Evolutionary conservation across 2,888 invertebrate species (phyloP).

Genomic region (Aethes cnicana): DNA sequence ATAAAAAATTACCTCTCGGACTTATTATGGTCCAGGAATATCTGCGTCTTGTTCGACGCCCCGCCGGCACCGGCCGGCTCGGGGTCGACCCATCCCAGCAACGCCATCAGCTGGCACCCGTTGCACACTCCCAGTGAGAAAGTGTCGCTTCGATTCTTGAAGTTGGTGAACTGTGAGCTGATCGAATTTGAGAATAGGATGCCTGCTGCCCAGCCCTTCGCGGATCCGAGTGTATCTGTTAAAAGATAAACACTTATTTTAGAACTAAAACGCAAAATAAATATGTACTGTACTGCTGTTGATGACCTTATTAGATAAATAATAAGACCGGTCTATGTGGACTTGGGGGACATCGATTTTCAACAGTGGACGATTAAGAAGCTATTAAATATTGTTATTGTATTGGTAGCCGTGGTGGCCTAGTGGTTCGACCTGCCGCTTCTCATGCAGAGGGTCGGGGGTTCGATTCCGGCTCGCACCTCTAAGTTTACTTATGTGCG

Average conservation of each 20-base stretch:
- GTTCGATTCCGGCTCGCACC: too few relatives aligned
- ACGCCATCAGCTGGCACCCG: conserved; percentile 97
- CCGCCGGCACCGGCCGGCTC: conserved; percentile 47
- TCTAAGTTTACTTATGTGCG: too few relatives aligned
- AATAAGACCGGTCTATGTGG: too few relatives aligned
- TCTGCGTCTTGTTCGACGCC: conserved; percentile 65
- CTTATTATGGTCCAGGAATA: conserved; percentile 91
- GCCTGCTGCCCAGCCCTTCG: conserved; percentile 98
- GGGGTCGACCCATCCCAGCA: conserved; percentile 94
- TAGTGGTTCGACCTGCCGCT: too few relatives aligned
- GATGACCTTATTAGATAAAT: too few relatives aligned
- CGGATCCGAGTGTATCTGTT: conserved; percentile 95
- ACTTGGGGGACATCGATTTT: too few relatives aligned
- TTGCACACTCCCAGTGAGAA: conserved; percentile 99
- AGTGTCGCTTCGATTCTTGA: conserved; percentile 89
- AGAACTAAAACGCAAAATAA: not conserved
- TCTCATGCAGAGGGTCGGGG: too few relatives aligned
- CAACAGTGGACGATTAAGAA: too few relatives aligned
- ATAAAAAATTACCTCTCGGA: conserved; percentile 91
- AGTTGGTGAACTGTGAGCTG: conserved; percentile 89
- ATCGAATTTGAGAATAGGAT: conserved; percentile 90
- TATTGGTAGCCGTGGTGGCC: too few relatives aligned
- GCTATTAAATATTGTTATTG: too few relatives aligned
- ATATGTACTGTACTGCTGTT: too few relatives aligned
- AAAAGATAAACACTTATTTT: conserved; percentile 16